Base-by-base conservation (phyloP, 2,113 vertebrate species). In the Atrichornis clamosus region DNA sequence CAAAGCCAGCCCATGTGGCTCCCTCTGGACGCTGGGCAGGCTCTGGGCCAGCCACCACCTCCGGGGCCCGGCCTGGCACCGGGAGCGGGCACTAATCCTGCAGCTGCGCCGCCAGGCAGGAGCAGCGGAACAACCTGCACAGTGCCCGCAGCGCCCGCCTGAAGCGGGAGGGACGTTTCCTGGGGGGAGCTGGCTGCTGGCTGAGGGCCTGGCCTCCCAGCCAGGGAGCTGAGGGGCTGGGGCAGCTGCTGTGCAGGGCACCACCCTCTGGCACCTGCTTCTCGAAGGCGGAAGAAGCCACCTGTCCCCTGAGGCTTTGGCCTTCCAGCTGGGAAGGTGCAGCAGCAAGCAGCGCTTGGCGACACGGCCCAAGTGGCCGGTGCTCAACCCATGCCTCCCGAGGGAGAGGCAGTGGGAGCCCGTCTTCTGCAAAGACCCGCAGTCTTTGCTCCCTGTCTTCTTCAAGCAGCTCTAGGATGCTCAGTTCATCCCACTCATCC, bases 381-480 rank as follows among this genome's bases (percentile, higher is more conserved):
- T 6, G 8, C n/a, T 59, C 42, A 11, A 8, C 11, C 73, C 73
- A 24, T 21, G 27, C 73, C 44, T 60, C n/a, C 27, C 3, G 12
- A 32, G 42, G 42, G 26, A 23, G 1, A 3, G 15, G 55, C 33
- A 14, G 26, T 8, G 53, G 4, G 33, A 46, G 30, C 18, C 37
- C 11, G 0, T n/a, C 32, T 28, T 7, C 27, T 8, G 2, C 27
- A 6, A 17, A 7, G 9, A 22, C 35, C 23, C 37, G 11, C 28
- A 24, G 30, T 12, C 37, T 42, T 26, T 19, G 37, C 21, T 22
- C 50, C 7, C 9, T 26, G 50, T 30, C 12, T 24, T 18, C 41
- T 33, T 11, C 21, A 1, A 4, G 6, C 42, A 46, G 30, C 15
- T 65, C 32, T 2, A 65, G 42, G 63, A 46, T 3, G 11, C 42